Evolutionary conservation across 2,888 invertebrate genomes (phyloP).

Genomic region (Ophion slaviceki): DNA sequence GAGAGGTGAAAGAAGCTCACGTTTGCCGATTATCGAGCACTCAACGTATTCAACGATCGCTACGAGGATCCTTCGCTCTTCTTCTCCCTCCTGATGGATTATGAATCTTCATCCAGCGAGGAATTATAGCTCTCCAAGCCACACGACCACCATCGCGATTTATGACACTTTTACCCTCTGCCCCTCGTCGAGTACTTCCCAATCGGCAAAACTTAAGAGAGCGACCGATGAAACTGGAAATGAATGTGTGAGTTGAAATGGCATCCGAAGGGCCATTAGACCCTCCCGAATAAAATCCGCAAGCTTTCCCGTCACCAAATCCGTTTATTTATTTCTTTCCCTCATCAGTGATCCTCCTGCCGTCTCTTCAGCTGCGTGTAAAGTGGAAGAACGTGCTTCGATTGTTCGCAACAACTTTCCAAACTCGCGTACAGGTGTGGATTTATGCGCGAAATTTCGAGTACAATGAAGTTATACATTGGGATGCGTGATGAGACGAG

Average conservation of each 20-base stretch:
- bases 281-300: constrained; percentile 32
- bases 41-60: constrained; percentile 56
- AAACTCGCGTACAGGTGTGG: constrained; percentile 40
- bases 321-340: not conserved
- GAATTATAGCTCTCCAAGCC: constrained; percentile 68
- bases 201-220: constrained; percentile 21
- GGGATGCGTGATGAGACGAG: constrained; percentile 45
- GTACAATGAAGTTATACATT: constrained; percentile 32
- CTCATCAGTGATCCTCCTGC: no score
- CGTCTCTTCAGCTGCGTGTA: not conserved
- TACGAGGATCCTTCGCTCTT: constrained; percentile 8
- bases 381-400: constrained; percentile 45
- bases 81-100: constrained; percentile 68
- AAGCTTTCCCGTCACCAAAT: not conserved
- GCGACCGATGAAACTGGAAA: constrained; percentile 12
- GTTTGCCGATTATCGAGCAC: constrained; percentile 61
- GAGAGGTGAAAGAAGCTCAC: constrained; percentile 34
- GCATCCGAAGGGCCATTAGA: not conserved
- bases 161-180: constrained; percentile 53
- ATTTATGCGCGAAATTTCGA: constrained; percentile 7
- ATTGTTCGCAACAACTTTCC: constrained; percentile 42
- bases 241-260: not conserved
- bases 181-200: not conserved
- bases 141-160: constrained; percentile 59
- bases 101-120: constrained; percentile 67